Conservation (phyloP, 1,140 invertebrate species). For the Drusus annulatus region DNA sequence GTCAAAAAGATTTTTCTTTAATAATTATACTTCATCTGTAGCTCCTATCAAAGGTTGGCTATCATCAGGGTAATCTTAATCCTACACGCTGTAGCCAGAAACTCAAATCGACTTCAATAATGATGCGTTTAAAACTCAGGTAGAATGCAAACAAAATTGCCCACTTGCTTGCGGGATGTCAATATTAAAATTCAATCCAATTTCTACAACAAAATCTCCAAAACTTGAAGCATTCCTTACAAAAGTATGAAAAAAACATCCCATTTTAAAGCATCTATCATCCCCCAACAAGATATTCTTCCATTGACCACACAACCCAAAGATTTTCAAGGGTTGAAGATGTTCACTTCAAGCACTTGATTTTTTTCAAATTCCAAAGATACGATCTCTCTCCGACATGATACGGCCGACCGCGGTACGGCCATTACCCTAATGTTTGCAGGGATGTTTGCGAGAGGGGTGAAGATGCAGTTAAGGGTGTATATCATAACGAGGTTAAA, state of each 20-base stretch:
- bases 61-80: too few species aligned
- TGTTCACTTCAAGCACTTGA: not conserved
- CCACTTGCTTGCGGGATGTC: not conserved
- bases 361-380: slow-evolving; percentile 15
- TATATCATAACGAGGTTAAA: slow-evolving; percentile 14
- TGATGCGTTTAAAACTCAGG: not conserved
- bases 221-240: not conserved
- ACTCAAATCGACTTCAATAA: not conserved
- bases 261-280: not conserved
- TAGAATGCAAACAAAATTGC: not conserved
- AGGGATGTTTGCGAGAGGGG: slow-evolving; percentile 1
- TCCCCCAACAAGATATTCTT: slow-evolving; percentile 2
- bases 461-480: slow-evolving; percentile 35
- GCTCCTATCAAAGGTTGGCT: too few species aligned
- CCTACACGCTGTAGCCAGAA: too few species aligned
- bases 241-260: slow-evolving; percentile 15
- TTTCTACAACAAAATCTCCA: too few species aligned
- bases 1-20: too few species aligned
- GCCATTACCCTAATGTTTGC: not conserved
- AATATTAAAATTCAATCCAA: not conserved
- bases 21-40: too few species aligned
- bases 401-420: not conserved
- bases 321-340: not conserved
- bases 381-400: slow-evolving; percentile 6
- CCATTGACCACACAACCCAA: not conserved